A percentile compares a stretch with the other conserved stretches of the same genome.
Evolutionary conservation across 2,797 vertebrate genomes (phyloP).

Genomic region (Amblyopsis hoosieri): DNA sequence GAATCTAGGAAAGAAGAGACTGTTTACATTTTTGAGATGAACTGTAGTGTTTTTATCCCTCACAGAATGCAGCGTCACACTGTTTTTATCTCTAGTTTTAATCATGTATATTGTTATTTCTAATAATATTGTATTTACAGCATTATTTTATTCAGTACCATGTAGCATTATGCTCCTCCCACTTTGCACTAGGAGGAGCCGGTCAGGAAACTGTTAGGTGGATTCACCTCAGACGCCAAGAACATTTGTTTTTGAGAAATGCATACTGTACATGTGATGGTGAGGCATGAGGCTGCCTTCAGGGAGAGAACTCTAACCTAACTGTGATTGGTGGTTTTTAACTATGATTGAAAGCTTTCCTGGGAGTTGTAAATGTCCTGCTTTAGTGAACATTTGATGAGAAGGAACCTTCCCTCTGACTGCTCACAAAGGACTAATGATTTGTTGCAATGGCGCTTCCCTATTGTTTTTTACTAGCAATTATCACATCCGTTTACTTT

Average conservation of each 20-base stretch:
- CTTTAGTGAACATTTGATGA: conserved; percentile 62
- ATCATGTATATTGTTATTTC: conserved; percentile 71
- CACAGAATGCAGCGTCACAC: conserved; percentile 82
- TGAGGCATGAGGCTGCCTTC: conserved; percentile 51
- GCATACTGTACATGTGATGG: conserved; percentile 46
- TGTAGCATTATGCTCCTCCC: conserved; percentile 76
- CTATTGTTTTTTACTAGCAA: conserved; percentile 84
- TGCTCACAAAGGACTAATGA: conserved; percentile 65
- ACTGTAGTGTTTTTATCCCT: conserved; percentile 73
- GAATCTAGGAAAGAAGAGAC: conserved; percentile 80
- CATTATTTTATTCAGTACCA: conserved; percentile 76
- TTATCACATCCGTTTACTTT: conserved; percentile 60
- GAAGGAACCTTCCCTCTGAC: conserved; percentile 30
- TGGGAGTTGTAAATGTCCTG: conserved; percentile 49
- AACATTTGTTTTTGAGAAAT: conserved; percentile 46
- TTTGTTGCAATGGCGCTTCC: conserved; percentile 86
- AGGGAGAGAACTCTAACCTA: conserved; percentile 48
- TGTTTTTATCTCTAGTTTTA: conserved; percentile 81
- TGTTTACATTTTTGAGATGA: conserved; percentile 90
- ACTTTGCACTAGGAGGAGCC: conserved; percentile 52
- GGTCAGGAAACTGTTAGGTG: conserved; percentile 58
- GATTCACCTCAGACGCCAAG: conserved; percentile 36
- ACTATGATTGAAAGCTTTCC: conserved; percentile 47
- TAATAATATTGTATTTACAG: conserved; percentile 68
- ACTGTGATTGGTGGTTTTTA: conserved; percentile 62